A percentile compares a stretch with the other conserved stretches of the same genome.
Conservation (phyloP, 2,797 vertebrate species). For the Linurgus olivaceus region DNA sequence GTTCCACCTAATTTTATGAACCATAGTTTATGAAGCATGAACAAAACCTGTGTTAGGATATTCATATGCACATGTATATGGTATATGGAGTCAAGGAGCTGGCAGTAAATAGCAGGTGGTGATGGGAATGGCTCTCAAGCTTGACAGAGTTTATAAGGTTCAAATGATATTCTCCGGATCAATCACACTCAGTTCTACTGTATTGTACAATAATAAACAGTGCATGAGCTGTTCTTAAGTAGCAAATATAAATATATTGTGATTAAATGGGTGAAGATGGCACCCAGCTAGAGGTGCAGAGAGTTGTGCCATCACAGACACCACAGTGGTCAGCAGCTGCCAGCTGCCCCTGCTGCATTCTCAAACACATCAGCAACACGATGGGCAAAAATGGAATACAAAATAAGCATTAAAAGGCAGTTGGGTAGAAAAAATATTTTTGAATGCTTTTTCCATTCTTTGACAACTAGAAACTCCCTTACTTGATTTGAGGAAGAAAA, state of each 20-base stretch:
- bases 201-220: background rate
- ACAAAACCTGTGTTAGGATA: background rate
- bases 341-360: background rate
- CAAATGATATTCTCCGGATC: background rate
- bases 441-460: conserved; percentile 49
- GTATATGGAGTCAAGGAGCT: background rate
- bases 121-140: background rate
- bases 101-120: background rate
- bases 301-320: background rate
- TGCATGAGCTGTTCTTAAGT: background rate
- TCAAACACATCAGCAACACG: background rate
- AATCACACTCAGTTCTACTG: background rate
- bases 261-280: background rate
- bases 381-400: background rate
- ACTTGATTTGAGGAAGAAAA: conserved; percentile 37
- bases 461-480: conserved; percentile 49
- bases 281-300: background rate
- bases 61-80: background rate
- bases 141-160: background rate
- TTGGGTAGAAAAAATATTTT: conserved; percentile 39
- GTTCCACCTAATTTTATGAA: background rate
- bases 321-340: background rate
- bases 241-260: background rate
- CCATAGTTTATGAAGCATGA: background rate
- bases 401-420: background rate